These are phyloP conservation scores for Drosophila persimilis DNA, from an alignment of 1,140 invertebrate species.

Conservation along the genomic window DNA sequence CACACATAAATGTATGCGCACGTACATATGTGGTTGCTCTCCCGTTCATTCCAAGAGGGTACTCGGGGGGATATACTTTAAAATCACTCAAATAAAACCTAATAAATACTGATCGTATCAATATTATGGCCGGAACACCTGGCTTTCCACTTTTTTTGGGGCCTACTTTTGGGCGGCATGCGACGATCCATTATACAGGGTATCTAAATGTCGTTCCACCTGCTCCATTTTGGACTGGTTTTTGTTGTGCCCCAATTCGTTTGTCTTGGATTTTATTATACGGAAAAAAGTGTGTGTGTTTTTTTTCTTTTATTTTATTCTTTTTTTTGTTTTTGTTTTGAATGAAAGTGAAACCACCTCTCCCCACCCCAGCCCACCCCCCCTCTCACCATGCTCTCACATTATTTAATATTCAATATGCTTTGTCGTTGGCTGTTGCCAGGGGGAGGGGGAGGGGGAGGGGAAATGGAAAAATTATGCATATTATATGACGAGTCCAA, in stretches of 20 bases:
- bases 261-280: slow-evolving; percentile 77
- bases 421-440: slow-evolving; percentile 39
- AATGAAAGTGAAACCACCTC: slow-evolving; percentile 28
- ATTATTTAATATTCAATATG: slow-evolving; percentile 81
- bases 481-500: slow-evolving; percentile 68
- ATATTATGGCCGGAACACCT: no score
- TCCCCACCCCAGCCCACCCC: no score
- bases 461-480: slow-evolving; percentile 78
- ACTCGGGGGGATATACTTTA: no score
- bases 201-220: no score
- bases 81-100: no score
- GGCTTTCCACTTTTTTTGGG: neutral
- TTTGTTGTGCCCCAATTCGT: slow-evolving; percentile 64
- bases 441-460: neutral
- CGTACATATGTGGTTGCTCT: slow-evolving; percentile 39
- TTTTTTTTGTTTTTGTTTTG: neutral
- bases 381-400: slow-evolving; percentile 9
- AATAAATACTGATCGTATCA: no score
- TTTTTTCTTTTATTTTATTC: slow-evolving; percentile 45
- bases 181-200: no score
- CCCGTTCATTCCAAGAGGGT: neutral
- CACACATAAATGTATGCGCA: slow-evolving; percentile 2
- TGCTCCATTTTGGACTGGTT: no score
- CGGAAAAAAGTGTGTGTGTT: slow-evolving; percentile 65
- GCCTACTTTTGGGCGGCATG: no score